These are phyloP conservation scores for Rhinopomastus cyanomelas DNA, from an alignment of 2,113 vertebrate species.

Conservation along the genomic window DNA sequence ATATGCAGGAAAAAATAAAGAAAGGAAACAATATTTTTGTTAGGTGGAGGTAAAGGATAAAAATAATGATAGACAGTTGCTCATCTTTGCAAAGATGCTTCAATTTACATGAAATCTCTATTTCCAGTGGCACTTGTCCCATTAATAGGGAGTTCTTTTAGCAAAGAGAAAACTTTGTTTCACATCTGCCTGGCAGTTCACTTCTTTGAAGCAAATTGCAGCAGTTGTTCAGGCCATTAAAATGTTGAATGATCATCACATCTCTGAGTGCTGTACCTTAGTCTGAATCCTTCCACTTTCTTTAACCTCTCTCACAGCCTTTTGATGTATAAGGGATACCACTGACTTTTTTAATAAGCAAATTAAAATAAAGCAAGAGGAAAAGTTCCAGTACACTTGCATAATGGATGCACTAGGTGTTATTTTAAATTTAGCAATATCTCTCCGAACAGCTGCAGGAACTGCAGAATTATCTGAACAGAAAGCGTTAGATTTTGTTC, in stretches of 20 bases:
- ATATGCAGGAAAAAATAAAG: not conserved
- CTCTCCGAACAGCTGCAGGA: not conserved
- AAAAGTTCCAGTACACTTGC: not conserved
- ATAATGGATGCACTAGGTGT: not conserved
- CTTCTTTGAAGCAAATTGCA: conserved; percentile 7
- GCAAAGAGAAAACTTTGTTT: not conserved
- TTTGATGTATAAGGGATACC: not conserved
- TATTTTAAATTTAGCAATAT: not conserved
- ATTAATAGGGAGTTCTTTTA: not conserved
- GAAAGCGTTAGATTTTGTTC: not conserved
- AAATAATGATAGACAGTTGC: not conserved
- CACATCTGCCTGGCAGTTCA: not conserved
- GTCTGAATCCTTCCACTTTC: not conserved
- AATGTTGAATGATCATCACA: not conserved
- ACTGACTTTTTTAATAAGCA: no score
- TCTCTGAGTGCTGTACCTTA: not conserved
- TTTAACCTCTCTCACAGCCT: not conserved
- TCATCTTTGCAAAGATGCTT: not conserved
- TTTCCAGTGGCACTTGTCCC: not conserved
- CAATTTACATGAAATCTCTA: not conserved
- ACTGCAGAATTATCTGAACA: not conserved
- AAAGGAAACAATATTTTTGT: not conserved
- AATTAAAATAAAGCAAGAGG: not conserved
- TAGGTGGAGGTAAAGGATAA: not conserved
- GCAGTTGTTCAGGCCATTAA: not conserved